Conservation (phyloP, 1,140 invertebrate species). For the Dreissena polymorpha region DNA sequence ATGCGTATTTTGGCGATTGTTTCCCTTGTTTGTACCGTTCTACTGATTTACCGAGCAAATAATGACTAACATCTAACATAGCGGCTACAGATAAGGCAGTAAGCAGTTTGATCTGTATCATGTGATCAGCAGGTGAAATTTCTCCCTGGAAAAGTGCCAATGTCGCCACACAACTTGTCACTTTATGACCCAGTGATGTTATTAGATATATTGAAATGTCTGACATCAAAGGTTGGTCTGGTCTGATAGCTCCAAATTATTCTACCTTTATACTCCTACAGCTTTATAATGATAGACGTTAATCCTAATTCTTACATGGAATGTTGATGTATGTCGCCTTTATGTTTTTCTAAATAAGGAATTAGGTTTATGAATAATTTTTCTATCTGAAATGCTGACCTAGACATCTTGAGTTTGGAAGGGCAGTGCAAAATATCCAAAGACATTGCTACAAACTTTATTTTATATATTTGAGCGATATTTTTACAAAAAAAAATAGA, state of each 20-base stretch:
- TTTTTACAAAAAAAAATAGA: no score
- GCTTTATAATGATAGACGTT: constrained; percentile 33
- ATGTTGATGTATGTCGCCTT: constrained; percentile 39
- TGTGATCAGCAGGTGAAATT: no score
- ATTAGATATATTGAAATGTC: constrained; percentile 47
- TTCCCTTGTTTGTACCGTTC: neutral
- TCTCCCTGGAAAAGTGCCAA: constrained; percentile 34
- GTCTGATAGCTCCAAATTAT: constrained; percentile 36
- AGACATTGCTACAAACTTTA: no score
- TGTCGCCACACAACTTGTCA: constrained; percentile 25
- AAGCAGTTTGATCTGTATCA: no score
- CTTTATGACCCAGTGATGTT: constrained; percentile 27
- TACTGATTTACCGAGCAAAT: neutral
- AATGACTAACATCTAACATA: neutral
- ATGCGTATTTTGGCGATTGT: no score
- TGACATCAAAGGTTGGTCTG: constrained; percentile 30
- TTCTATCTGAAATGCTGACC: constrained; percentile 36
- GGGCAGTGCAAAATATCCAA: no score
- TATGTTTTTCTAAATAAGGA: constrained; percentile 36
- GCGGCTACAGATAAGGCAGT: no score
- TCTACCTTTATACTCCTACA: constrained; percentile 18
- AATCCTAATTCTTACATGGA: constrained; percentile 47
- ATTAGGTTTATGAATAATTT: constrained; percentile 38
- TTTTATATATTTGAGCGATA: no score
- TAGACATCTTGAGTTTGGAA: neutral